A percentile compares a stretch with the other conserved stretches of the same genome.
Evolutionary conservation across 2,797 vertebrate species (phyloP).

Genomic region (Sebastes cheni): DNA sequence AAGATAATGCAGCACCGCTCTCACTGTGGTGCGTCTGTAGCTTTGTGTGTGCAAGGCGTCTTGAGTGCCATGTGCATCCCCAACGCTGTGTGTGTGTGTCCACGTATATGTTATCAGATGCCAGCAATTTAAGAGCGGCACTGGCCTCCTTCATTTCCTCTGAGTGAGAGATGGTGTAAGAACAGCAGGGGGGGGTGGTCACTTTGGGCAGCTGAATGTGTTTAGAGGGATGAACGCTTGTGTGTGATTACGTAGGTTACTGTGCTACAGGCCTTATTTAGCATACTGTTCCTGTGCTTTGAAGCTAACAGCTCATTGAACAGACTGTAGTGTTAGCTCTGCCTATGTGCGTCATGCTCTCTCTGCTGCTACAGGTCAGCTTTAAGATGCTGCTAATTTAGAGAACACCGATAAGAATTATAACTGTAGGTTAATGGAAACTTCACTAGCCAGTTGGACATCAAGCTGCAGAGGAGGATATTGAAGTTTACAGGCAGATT

Average conservation of each 20-base stretch:
- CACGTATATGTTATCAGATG: conserved; percentile 24
- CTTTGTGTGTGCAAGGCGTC: not conserved
- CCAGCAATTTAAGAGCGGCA: conserved; percentile 21
- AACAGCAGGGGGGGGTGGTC: conserved; percentile 27
- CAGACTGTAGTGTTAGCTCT: not conserved
- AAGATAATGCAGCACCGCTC: conserved; percentile 28
- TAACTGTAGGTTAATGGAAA: not conserved
- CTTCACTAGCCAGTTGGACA: not conserved
- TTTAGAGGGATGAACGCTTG: conserved; percentile 37
- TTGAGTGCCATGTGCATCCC: not conserved
- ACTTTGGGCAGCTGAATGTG: conserved; percentile 50
- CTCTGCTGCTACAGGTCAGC: not conserved
- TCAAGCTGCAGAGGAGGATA: not conserved
- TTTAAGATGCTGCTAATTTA: not conserved
- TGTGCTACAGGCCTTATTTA: conserved; percentile 10
- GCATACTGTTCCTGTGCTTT: conserved; percentile 20
- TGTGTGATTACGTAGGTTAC: not conserved
- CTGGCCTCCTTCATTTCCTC: conserved; percentile 41
- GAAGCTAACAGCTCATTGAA: conserved; percentile 26
- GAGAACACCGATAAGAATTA: not conserved
- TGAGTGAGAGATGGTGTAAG: not conserved
- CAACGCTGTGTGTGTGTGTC: not conserved
- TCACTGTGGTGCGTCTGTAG: not conserved
- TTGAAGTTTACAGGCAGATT: not conserved
- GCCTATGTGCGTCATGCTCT: not conserved